Percentiles rank a stretch among this genome's conserved stretches.
These are phyloP conservation scores for Poeciliopsis turrubarensis DNA, from an alignment of 2,113 vertebrate genomes.

Conservation along the genomic window DNA sequence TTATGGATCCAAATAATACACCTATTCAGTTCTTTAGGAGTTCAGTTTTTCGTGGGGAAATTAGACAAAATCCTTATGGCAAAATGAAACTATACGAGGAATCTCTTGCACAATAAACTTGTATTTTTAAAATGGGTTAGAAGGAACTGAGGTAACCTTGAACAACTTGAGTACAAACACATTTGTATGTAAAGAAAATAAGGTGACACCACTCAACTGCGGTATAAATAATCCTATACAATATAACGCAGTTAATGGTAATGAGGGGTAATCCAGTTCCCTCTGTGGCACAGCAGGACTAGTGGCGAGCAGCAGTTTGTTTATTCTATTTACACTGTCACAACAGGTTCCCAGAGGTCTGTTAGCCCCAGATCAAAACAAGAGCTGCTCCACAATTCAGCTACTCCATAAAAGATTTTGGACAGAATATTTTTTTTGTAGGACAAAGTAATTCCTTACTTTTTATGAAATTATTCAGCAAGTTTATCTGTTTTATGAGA, in stretches of 20 bases:
- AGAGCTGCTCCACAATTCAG: conserved; percentile 27
- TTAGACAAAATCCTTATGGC: conserved; percentile 19
- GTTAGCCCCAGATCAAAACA: conserved; percentile 20
- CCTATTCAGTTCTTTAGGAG: conserved; percentile 18
- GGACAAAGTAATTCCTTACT: not conserved
- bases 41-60: conserved; percentile 58
- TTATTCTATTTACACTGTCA: conserved; percentile 51
- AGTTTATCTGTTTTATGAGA: too few species aligned
- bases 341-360: conserved; percentile 48
- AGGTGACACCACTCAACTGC: not conserved
- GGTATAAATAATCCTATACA: not conserved
- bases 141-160: conserved; percentile 65
- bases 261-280: conserved; percentile 51
- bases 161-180: conserved; percentile 37
- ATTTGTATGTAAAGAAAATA: not conserved
- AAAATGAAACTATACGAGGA: conserved; percentile 40
- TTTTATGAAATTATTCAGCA: not conserved
- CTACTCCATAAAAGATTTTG: conserved; percentile 14
- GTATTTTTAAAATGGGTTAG: conserved; percentile 11
- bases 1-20: conserved; percentile 64
- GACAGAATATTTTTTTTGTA: conserved; percentile 19
- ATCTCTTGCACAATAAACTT: conserved; percentile 39
- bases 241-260: conserved; percentile 31
- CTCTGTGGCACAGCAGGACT: conserved; percentile 29
- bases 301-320: conserved; percentile 41